Percentiles rank a stretch among this genome's conserved stretches.
Conservation (phyloP, 2,797 vertebrate genomes). For the Schizothorax lantsangensis region DNA sequence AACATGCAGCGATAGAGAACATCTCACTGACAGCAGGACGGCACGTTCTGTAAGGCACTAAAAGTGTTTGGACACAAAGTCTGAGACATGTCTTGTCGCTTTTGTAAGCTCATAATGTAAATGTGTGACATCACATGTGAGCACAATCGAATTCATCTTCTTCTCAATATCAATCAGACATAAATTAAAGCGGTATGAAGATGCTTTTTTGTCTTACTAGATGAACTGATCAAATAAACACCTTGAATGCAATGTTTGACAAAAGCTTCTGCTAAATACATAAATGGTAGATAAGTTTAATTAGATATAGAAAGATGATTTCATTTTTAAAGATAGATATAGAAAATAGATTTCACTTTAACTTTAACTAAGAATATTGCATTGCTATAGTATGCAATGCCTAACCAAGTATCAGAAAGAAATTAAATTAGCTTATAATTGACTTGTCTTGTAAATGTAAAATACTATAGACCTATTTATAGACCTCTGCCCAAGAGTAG, state of each 20-base stretch:
- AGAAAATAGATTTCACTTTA: background rate
- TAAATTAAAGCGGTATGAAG: background rate
- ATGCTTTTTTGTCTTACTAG: background rate
- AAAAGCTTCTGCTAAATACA: background rate
- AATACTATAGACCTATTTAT: background rate
- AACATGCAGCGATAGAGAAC: constrained; percentile 20
- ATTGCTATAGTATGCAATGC: background rate
- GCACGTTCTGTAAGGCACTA: background rate
- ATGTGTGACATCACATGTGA: background rate
- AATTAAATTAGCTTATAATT: background rate
- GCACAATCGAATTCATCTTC: background rate
- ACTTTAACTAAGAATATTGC: background rate
- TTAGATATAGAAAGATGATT: background rate
- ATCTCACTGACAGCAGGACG: constrained; percentile 17
- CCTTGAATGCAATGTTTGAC: background rate
- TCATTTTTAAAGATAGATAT: background rate
- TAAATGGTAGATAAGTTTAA: background rate
- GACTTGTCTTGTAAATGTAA: background rate
- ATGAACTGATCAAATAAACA: background rate
- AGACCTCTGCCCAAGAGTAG: background rate
- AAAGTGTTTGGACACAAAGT: constrained; percentile 25
- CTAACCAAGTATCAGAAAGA: background rate
- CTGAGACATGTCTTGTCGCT: background rate
- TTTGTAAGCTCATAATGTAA: constrained; percentile 11
- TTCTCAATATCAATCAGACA: constrained; percentile 14